Conservation (phyloP, 2,113 vertebrate genomes). For the Pelecanus crispus region DNA sequence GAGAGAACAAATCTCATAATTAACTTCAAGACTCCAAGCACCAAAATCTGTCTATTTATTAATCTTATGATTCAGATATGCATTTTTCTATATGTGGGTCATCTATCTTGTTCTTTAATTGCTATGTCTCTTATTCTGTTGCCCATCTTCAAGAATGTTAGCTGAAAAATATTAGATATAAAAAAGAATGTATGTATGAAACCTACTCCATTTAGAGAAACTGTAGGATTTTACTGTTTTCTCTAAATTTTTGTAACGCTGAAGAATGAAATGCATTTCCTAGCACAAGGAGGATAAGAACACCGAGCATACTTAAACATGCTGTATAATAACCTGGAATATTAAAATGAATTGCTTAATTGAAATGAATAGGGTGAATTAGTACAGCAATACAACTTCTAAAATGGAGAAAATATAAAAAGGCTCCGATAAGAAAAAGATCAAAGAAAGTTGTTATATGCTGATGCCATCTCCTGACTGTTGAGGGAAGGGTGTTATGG, state of each 20-base stretch:
- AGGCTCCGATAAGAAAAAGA: not conserved
- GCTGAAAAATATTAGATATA: not conserved
- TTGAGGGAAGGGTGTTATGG: not conserved
- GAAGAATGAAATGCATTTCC: not conserved
- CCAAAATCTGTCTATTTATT: not conserved
- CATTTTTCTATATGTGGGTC: not conserved
- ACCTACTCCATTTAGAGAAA: not conserved
- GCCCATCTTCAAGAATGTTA: not conserved
- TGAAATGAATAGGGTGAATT: not conserved
- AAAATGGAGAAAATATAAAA: not conserved
- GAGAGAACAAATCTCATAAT: not conserved
- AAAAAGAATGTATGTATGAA: not conserved
- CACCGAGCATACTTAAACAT: not conserved
- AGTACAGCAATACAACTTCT: not conserved
- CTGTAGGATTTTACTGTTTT: not conserved
- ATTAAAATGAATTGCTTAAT: conserved; percentile 1
- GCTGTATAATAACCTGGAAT: not conserved
- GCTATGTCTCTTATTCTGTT: not conserved
- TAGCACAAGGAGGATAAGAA: not conserved
- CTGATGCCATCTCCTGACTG: not conserved
- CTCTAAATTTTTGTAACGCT: not conserved
- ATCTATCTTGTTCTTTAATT: not conserved
- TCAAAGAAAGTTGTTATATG: not conserved
- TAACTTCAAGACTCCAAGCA: not conserved
- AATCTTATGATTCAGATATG: not conserved